A percentile compares a stretch with the other conserved stretches of the same genome.
Evolutionary conservation across 2,888 invertebrate genomes (phyloP).

Genomic region (Habroteleia sp.): DNA sequence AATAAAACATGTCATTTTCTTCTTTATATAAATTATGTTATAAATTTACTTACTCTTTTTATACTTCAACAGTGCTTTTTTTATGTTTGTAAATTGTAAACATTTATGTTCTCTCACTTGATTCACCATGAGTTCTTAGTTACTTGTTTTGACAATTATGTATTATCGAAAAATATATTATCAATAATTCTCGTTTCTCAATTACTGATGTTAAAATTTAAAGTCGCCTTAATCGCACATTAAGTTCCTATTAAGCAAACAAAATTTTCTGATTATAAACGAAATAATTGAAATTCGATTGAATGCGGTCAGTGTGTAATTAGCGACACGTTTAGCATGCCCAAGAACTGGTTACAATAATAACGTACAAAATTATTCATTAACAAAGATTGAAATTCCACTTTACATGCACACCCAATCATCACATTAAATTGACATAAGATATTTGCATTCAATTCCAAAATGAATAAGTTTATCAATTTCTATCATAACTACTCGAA

Average conservation of each 20-base stretch:
- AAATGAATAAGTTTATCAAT: too few species aligned
- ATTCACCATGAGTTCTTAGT: too few species aligned
- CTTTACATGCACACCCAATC: conserved; percentile 37
- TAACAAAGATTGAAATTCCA: conserved; percentile 37
- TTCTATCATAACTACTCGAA: too few species aligned
- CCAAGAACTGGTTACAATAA: conserved; percentile 31
- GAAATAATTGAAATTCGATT: conserved; percentile 40
- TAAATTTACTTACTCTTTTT: too few species aligned
- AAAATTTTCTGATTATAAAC: conserved; percentile 32
- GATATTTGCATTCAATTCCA: conserved; percentile 35
- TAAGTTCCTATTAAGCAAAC: conserved; percentile 30
- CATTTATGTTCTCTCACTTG: too few species aligned
- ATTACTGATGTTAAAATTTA: not conserved
- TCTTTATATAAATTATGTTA: too few species aligned
- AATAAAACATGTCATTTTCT: too few species aligned
- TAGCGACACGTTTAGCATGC: conserved; percentile 33
- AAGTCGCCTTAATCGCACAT: conserved; percentile 6
- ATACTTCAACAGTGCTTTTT: too few species aligned
- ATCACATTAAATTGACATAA: conserved; percentile 17
- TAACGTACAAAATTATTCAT: conserved; percentile 42
- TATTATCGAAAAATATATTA: too few species aligned
- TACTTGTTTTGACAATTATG: too few species aligned
- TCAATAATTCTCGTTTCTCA: not conserved
- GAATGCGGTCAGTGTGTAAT: conserved; percentile 49
- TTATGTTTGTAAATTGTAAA: too few species aligned